Conservation (phyloP, 2,888 invertebrate genomes). For the Macaria notata region DNA sequence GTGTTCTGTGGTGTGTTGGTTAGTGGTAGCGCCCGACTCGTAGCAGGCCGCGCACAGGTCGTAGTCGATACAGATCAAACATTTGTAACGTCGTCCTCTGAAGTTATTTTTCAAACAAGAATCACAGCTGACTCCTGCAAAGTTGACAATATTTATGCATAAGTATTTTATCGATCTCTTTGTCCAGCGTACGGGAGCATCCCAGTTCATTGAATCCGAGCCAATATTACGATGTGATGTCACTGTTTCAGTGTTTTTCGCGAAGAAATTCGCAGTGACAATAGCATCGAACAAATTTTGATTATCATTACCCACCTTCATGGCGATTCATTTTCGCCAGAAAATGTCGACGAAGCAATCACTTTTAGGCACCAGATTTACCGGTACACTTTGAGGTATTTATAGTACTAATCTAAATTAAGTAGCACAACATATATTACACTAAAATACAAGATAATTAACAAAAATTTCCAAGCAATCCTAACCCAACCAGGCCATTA, state of each 20-base stretch:
- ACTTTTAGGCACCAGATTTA: conserved; percentile 76
- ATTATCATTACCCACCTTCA: conserved; percentile 91
- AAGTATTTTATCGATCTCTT: conserved; percentile 41
- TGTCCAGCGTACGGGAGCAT: conserved; percentile 29
- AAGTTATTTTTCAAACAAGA: conserved; percentile 99
- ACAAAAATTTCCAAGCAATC: conserved; percentile 86
- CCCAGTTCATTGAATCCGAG: conserved; percentile 33
- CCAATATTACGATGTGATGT: conserved; percentile 36
- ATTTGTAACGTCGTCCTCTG: conserved; percentile 98
- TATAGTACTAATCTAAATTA: conserved; percentile 79
- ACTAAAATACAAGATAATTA: conserved; percentile 84
- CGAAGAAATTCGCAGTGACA: conserved; percentile 70
- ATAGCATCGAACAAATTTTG: conserved; percentile 80
- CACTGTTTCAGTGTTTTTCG: conserved; percentile 50
- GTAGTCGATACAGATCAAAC: conserved; percentile 99
- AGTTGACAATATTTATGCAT: conserved; percentile 62
- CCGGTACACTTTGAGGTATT: conserved; percentile 76
- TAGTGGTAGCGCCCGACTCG: conserved; percentile 94
- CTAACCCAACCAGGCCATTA: conserved; percentile 88
- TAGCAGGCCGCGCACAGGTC: conserved; percentile 98
- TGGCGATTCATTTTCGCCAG: conserved; percentile 93
- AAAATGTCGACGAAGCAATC: conserved; percentile 71
- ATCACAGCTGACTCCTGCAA: conserved; percentile 99
- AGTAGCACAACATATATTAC: conserved; percentile 83
- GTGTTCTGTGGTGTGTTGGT: conserved; percentile 97